Evolutionary conservation across 2,888 invertebrate species (phyloP).

Genomic region (Heliconius ethilla): DNA sequence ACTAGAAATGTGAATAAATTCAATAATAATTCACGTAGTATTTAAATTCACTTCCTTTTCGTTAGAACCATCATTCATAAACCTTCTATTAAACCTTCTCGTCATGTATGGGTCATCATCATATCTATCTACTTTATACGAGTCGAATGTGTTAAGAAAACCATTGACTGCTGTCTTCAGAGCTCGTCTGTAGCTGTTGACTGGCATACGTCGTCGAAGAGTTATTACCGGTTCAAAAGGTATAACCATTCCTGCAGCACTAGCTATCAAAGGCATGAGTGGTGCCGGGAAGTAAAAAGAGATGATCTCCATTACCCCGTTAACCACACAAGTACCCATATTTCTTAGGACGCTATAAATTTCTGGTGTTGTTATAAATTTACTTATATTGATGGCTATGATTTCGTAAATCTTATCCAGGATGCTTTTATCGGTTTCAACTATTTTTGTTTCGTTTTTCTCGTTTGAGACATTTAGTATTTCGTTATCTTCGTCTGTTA

Average conservation of each 20-base stretch:
- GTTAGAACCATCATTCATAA: constrained; percentile 53
- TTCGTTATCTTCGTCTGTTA: constrained; percentile 35
- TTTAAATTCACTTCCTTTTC: constrained; percentile 38
- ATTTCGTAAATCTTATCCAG: constrained; percentile 49
- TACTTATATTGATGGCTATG: constrained; percentile 53
- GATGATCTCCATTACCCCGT: constrained; percentile 71
- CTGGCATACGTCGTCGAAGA: constrained; percentile 68
- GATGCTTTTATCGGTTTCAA: constrained; percentile 20
- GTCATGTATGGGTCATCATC: constrained; percentile 72
- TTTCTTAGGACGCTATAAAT: constrained; percentile 62
- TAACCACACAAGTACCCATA: constrained; percentile 70
- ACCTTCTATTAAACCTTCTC: constrained; percentile 66
- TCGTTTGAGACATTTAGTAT: constrained; percentile 28
- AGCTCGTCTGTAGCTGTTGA: constrained; percentile 70
- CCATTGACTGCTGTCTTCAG: constrained; percentile 64
- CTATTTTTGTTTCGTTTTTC: constrained; percentile 22
- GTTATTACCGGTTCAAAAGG: constrained; percentile 74
- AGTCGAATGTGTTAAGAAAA: constrained; percentile 69
- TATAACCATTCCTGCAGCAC: constrained; percentile 70
- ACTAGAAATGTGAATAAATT: no score
- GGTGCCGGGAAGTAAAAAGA: constrained; percentile 70
- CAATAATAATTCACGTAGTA: not conserved
- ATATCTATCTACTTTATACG: constrained; percentile 61
- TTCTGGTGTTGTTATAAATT: constrained; percentile 58
- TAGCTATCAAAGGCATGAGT: constrained; percentile 69